phyloP scores from a whole-genome alignment of 1,140 invertebrate genomes.

The Neocloeon triangulifer region DNA sequence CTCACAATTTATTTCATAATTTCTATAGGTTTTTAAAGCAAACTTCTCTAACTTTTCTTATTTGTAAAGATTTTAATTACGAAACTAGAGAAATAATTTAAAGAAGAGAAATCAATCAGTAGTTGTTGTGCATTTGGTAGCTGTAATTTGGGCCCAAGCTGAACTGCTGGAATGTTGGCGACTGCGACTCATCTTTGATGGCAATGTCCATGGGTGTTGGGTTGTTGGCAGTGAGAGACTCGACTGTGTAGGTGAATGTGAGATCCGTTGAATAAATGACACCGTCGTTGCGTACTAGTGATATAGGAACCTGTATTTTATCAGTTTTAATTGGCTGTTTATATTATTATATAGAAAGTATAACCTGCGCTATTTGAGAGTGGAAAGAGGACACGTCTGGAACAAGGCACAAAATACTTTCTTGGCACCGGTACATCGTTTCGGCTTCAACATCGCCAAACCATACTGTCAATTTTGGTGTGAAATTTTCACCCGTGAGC shows the following conservation, averaged over 20 bases:
- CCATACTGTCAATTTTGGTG: constrained; percentile 89
- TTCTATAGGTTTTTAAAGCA: no score
- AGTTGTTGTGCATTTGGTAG: no score
- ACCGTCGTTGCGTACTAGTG: constrained; percentile 88
- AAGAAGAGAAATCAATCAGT: no score
- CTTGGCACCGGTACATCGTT: constrained; percentile 92
- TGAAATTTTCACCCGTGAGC: constrained; percentile 91
- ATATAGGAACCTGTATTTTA: constrained; percentile 96
- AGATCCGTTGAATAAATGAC: constrained; percentile 96
- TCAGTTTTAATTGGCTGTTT: constrained; percentile 45
- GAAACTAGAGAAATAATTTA: no score
- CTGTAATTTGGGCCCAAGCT: no score
- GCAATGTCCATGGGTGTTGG: no score
- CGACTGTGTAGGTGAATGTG: constrained; percentile 96
- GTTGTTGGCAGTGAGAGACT: constrained; percentile 63
- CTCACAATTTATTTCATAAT: no score
- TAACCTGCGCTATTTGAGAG: constrained; percentile 93
- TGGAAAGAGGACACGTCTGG: constrained; percentile 91
- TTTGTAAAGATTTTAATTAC: no score
- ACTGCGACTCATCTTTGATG: no score
- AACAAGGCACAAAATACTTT: constrained; percentile 90
- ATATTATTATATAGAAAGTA: no score
- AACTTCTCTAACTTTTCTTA: no score
- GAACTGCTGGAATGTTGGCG: no score
- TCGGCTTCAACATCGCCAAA: constrained; percentile 97